Evolutionary conservation across 2,888 invertebrate genomes (phyloP).

Genomic region (Athalia rosae): DNA sequence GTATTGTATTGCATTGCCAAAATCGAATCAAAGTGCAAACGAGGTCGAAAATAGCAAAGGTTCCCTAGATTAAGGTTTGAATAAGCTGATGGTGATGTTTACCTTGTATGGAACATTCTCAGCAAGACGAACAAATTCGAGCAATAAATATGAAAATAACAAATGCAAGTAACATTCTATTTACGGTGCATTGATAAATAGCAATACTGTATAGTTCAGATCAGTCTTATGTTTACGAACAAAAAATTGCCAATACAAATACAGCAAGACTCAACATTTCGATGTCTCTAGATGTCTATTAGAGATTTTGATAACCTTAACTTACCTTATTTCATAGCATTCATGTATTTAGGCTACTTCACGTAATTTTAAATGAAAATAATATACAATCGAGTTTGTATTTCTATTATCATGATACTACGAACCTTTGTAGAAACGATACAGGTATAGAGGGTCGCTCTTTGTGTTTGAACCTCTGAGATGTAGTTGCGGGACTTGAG

Average conservation of each 20-base stretch:
- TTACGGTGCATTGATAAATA: conserved; percentile 1
- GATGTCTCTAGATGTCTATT: neutral
- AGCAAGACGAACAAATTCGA: neutral
- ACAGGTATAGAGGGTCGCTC: conserved; percentile 76
- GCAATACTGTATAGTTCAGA: neutral
- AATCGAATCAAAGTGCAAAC: too few species aligned
- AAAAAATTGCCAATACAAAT: conserved; percentile 10
- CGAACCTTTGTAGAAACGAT: conserved; percentile 72
- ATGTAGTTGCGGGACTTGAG: conserved; percentile 70
- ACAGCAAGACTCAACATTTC: neutral
- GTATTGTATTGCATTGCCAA: too few species aligned
- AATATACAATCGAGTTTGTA: neutral
- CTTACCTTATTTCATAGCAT: conserved; percentile 19
- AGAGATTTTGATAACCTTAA: neutral
- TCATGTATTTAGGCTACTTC: neutral
- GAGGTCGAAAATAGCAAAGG: neutral
- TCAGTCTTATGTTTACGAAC: neutral
- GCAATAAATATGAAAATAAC: conserved; percentile 9
- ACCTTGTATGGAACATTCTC: neutral
- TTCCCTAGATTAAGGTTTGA: neutral
- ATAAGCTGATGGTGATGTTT: neutral
- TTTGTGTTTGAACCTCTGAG: conserved; percentile 80
- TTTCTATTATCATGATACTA: conserved; percentile 5
- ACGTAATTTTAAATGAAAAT: neutral
- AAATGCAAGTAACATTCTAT: conserved; percentile 17